These are phyloP conservation scores for Octodonta nipae DNA, from an alignment of 2,888 invertebrate genomes.

Conservation along the genomic window DNA sequence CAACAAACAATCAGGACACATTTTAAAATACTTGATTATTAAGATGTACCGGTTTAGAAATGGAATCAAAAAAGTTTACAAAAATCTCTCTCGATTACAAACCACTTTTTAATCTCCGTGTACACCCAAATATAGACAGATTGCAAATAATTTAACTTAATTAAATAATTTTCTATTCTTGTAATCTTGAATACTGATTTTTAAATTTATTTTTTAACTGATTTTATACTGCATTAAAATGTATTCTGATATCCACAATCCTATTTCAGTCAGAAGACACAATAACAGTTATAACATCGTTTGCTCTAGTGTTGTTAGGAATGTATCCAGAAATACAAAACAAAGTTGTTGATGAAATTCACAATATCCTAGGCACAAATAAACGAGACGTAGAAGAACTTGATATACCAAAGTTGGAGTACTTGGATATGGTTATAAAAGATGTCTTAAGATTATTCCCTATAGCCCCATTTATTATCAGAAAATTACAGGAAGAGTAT, in stretches of 20 bases:
- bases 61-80: too few species aligned
- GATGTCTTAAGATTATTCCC: conserved; percentile 25
- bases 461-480: conserved; percentile 22
- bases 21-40: too few species aligned
- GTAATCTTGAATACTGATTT: too few species aligned
- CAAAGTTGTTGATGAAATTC: conserved; percentile 15
- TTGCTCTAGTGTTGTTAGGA: conserved; percentile 20
- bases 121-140: too few species aligned
- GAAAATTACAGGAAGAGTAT: conserved; percentile 19
- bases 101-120: too few species aligned
- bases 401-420: conserved; percentile 19
- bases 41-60: too few species aligned
- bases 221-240: not conserved
- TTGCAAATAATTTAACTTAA: too few species aligned
- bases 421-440: conserved; percentile 25
- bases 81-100: too few species aligned
- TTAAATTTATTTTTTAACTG: conserved; percentile 2
- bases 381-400: conserved; percentile 9
- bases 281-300: conserved; percentile 16
- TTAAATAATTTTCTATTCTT: too few species aligned
- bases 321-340: conserved; percentile 24
- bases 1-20: too few species aligned
- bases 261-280: conserved; percentile 26
- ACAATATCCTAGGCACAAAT: conserved; percentile 11
- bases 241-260: not conserved